Evolutionary conservation across 2,888 invertebrate genomes (phyloP), one percentile per base, ranked within the genome.

Genomic region (Caenorhabditis wallacei): DNA sequence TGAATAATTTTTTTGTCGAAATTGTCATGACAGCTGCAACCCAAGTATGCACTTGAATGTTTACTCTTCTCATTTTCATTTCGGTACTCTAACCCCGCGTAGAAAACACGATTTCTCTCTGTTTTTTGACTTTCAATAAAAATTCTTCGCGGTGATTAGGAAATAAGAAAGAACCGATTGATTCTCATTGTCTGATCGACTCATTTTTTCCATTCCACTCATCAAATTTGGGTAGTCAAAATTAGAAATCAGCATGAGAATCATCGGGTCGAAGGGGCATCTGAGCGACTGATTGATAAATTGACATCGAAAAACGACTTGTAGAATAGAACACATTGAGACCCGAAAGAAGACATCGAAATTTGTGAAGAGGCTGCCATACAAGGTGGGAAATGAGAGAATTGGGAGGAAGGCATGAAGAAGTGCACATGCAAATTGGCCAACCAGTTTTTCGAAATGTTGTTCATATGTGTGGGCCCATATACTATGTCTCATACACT

Each of bases 391-490:
- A 40, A n/a, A 35, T 46, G 20, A 40, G 20, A 30, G 20, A 20
- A 37, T 10, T 7, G 35, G 5, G 20, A 26, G 40, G 48, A 48
- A 46, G 46, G 24, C 54, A 43, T 26, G 61, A 72, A 79, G 79
- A 79, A 83, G 74, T 79, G 79, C 83, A 78, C 72, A 83, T 83
- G 83, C 83, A 83, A 83, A 83, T 82, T 83, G n/a, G 70, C 30
- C 51, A 79, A 83, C 83, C 79, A 72, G 83, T 83, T 79, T 43
- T 69, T 79, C 56, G 64, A 64, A 70, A 79, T 66, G 71, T 70
- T 79, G 71, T 79, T 66, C 79, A 64, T 70, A 70, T 70, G 70
- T 79, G 64, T 71, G 71, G 79, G 66, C 79, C 71, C 64, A 64
- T 70, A 70, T 70, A 70, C 56, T 70, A 69, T 76, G 68, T 78